A percentile compares a stretch with the other conserved stretches of the same genome.
These are phyloP conservation scores for Proctacanthus coquilletti DNA, from an alignment of 1,140 invertebrate genomes.

Conservation along the genomic window DNA sequence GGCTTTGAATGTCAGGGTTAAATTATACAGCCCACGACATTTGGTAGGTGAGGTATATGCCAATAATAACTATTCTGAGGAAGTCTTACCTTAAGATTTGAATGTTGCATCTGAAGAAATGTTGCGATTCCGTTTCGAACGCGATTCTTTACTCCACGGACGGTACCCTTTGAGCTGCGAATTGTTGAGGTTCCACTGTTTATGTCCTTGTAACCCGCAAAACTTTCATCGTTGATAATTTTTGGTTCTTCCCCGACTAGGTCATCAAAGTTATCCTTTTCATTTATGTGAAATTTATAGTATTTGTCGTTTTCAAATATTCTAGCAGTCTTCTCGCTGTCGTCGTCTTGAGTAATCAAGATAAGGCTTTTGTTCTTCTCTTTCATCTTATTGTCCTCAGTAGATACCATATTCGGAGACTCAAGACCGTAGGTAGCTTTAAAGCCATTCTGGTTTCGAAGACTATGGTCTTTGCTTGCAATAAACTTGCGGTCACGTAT, in stretches of 20 bases:
- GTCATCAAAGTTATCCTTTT: slow-evolving; percentile 30
- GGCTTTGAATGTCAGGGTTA: too few species aligned
- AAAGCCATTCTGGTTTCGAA: not conserved
- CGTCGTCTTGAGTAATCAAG: too few species aligned
- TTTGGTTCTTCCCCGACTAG: slow-evolving; percentile 20
- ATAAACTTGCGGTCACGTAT: slow-evolving; percentile 22
- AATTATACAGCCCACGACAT: too few species aligned
- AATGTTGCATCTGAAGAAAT: slow-evolving; percentile 65
- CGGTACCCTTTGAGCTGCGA: slow-evolving; percentile 76
- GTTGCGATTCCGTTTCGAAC: slow-evolving; percentile 87
- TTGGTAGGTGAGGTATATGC: too few species aligned
- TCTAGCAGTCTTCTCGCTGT: too few species aligned
- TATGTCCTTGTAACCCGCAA: slow-evolving; percentile 66
- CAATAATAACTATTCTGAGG: too few species aligned
- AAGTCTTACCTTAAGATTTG: slow-evolving; percentile 54
- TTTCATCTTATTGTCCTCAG: too few species aligned
- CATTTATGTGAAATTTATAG: slow-evolving; percentile 69
- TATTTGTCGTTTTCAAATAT: slow-evolving; percentile 57
- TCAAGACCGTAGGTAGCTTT: not conserved
- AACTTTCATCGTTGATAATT: slow-evolving; percentile 40
- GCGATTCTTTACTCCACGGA: slow-evolving; percentile 83
- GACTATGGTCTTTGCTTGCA: too few species aligned
- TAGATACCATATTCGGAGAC: too few species aligned
- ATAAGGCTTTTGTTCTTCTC: too few species aligned
- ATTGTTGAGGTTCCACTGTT: slow-evolving; percentile 58